A percentile compares a stretch with the other conserved stretches of the same genome.
These are phyloP conservation scores for Monochamus alternatus DNA, from an alignment of 2,888 invertebrate genomes.

Conservation along the genomic window DNA sequence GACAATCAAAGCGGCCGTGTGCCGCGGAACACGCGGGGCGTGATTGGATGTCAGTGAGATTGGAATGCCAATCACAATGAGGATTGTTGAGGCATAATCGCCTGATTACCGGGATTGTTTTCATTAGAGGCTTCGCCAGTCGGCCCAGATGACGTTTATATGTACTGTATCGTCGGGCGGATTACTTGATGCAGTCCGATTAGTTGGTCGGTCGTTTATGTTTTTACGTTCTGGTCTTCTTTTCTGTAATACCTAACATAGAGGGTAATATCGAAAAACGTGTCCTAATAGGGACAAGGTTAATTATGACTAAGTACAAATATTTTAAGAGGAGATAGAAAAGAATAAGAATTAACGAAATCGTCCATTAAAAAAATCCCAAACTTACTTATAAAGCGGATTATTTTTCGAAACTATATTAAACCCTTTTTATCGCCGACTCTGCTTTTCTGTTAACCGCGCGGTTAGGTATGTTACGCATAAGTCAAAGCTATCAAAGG, in stretches of 20 bases:
- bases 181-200: not conserved
- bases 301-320: too few relatives aligned
- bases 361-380: too few relatives aligned
- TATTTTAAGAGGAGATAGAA: too few relatives aligned
- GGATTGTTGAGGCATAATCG: constrained; percentile 20
- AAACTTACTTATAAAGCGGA: too few relatives aligned
- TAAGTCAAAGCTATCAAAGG: too few relatives aligned
- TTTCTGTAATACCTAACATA: not conserved
- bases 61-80: constrained; percentile 37
- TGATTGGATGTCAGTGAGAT: constrained; percentile 31
- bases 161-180: not conserved
- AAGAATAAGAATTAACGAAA: too few relatives aligned
- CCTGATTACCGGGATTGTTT: constrained; percentile 23
- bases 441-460: too few relatives aligned
- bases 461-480: too few relatives aligned
- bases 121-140: constrained; percentile 9
- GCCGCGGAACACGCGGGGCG: not conserved
- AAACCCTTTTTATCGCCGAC: too few relatives aligned
- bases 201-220: not conserved
- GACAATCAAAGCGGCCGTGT: constrained; percentile 25
- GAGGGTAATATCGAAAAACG: too few relatives aligned
- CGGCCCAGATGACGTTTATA: constrained; percentile 1
- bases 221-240: not conserved
- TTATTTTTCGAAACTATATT: too few relatives aligned
- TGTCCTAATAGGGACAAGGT: too few relatives aligned